Evolutionary conservation across 2,888 invertebrate genomes (phyloP).

Genomic region (Mesodorylaimus sp.): DNA sequence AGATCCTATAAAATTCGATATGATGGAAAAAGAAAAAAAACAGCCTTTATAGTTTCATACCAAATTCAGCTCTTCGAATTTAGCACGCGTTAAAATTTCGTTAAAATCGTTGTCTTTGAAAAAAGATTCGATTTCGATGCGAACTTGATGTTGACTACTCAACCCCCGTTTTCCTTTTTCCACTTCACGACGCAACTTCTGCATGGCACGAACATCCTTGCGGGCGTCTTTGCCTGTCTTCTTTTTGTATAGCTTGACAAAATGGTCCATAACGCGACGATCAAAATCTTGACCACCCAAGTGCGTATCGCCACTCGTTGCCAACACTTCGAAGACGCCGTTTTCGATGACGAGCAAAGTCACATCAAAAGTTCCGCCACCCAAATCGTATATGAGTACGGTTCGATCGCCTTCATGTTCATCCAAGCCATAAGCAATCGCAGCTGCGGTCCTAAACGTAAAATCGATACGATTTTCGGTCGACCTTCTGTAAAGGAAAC

Average conservation of each 20-base stretch:
- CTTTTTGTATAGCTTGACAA: slow-evolving; percentile 52
- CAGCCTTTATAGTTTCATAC: too few species aligned
- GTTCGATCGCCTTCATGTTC: slow-evolving; percentile 54
- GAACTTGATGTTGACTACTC: slow-evolving; percentile 77
- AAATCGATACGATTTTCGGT: too few species aligned
- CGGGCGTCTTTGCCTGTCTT: slow-evolving; percentile 17
- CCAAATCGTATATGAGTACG: slow-evolving; percentile 76
- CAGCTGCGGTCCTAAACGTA: slow-evolving; percentile 9
- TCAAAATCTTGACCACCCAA: slow-evolving; percentile 80
- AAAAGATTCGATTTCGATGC: too few species aligned
- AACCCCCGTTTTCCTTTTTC: too few species aligned
- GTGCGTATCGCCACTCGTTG: slow-evolving; percentile 8
- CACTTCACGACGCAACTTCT: too few species aligned
- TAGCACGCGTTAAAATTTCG: slow-evolving; percentile 83
- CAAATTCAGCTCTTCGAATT: slow-evolving; percentile 94
- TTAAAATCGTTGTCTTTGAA: slow-evolving; percentile 93
- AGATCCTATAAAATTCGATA: too few species aligned
- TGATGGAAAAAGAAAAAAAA: too few species aligned
- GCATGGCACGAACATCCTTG: slow-evolving; percentile 16
- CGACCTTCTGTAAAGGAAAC: too few species aligned
- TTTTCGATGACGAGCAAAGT: slow-evolving; percentile 90
- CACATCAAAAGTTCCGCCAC: too few species aligned
- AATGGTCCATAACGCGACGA: slow-evolving; percentile 47
- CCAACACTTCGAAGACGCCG: slow-evolving; percentile 65
- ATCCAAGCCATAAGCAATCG: slow-evolving; percentile 6